These are phyloP conservation scores for Reticulitermes speratus DNA, from an alignment of 1,140 invertebrate species.

Conservation along the genomic window DNA sequence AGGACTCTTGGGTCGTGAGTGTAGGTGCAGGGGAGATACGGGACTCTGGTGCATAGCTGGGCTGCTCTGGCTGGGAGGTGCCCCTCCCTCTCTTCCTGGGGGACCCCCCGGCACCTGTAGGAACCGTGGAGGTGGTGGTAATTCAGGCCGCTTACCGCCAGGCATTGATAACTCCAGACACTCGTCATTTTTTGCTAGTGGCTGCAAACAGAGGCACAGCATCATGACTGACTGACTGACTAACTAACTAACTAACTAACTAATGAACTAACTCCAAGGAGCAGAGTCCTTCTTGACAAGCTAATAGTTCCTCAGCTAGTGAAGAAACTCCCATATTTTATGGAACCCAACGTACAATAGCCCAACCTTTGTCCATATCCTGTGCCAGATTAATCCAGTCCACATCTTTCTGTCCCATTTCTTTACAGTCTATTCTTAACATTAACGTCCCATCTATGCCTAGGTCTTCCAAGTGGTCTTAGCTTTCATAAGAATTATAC, in stretches of 20 bases:
- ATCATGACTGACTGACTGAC: not conserved
- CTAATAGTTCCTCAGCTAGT: too few species aligned
- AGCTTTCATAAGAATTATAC: too few species aligned
- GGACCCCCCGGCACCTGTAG: constrained; percentile 23
- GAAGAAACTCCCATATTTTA: too few species aligned
- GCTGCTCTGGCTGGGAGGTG: constrained; percentile 25
- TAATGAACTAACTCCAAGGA: too few species aligned
- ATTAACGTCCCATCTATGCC: too few species aligned
- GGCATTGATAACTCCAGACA: constrained; percentile 33
- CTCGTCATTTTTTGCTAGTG: constrained; percentile 53
- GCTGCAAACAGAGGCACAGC: constrained; percentile 40
- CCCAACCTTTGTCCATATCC: too few species aligned
- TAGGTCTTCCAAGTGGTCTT: too few species aligned
- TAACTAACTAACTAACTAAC: too few species aligned
- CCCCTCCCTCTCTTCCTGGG: constrained; percentile 33
- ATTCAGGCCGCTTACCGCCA: constrained; percentile 25
- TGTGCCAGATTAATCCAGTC: not conserved
- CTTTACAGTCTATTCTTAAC: too few species aligned
- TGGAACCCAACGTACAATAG: too few species aligned
- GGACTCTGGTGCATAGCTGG: constrained; percentile 44
- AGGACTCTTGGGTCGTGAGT: constrained; percentile 43
- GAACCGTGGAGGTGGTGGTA: constrained; percentile 36
- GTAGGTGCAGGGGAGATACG: constrained; percentile 53
- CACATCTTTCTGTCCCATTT: too few species aligned
- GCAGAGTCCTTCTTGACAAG: too few species aligned